Evolutionary conservation across 1,140 invertebrate species (phyloP).

Genomic region (Pinna nobilis): DNA sequence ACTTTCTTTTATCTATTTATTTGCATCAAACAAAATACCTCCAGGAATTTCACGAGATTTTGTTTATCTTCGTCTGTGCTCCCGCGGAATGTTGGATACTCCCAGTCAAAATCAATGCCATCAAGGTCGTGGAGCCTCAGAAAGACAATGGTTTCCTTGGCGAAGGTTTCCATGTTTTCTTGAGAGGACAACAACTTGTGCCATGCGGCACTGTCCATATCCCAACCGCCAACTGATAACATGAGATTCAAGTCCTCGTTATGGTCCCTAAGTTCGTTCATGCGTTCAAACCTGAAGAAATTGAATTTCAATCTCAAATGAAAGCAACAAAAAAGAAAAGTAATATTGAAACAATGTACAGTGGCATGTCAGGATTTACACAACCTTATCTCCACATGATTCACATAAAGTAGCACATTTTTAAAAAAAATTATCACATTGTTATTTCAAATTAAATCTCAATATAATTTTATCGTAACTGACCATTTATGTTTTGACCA

Average conservation of each 20-base stretch:
- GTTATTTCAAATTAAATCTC: too few relatives aligned
- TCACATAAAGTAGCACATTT: too few relatives aligned
- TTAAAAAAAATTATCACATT: too few relatives aligned
- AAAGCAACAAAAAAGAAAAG: too few relatives aligned
- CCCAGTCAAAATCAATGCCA: conserved; percentile 97
- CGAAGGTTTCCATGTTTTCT: conserved; percentile 36
- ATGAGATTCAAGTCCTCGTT: conserved; percentile 84
- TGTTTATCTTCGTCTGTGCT: conserved; percentile 92
- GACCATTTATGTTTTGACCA: too few relatives aligned
- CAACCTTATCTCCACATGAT: too few relatives aligned
- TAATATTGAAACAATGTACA: too few relatives aligned
- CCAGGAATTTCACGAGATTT: conserved; percentile 92
- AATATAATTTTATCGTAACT: too few relatives aligned
- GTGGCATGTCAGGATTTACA: too few relatives aligned
- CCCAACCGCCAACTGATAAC: conserved; percentile 91
- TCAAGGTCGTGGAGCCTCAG: conserved; percentile 88
- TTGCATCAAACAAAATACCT: conserved; percentile 76
- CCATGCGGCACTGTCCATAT: conserved; percentile 82
- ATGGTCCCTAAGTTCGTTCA: conserved; percentile 8
- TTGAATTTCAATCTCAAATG: background rate
- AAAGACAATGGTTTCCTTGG: conserved; percentile 42
- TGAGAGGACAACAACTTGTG: conserved; percentile 88
- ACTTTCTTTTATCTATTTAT: background rate
- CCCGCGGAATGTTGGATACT: conserved; percentile 93
- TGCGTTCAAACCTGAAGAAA: conserved; percentile 3